Percentiles rank a stretch among this genome's conserved stretches.
phyloP scores from a whole-genome alignment of 2,888 invertebrate genomes.

The Rhogogaster chlorosoma region DNA sequence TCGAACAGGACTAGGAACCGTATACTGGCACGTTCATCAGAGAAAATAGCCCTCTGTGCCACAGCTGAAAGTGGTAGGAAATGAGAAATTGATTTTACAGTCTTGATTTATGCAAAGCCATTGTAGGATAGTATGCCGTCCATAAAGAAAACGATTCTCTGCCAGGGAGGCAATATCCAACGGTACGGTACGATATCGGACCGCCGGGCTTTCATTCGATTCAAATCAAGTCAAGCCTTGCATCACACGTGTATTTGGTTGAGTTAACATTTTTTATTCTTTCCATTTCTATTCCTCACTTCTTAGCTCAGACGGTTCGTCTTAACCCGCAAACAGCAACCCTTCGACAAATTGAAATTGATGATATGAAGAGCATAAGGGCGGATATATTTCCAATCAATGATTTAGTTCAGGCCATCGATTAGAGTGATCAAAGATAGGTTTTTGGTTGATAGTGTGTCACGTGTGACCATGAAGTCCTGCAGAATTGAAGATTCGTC shows the following conservation, averaged over 20 bases:
- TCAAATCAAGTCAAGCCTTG: constrained; percentile 23
- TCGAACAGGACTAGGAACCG: neutral
- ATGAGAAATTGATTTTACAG: constrained; percentile 68
- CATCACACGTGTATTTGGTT: constrained; percentile 15
- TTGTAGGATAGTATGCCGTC: constrained; percentile 58
- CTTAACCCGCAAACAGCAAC: neutral
- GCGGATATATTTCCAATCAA: neutral
- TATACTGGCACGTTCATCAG: constrained; percentile 66
- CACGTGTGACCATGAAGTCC: neutral
- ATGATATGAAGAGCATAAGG: neutral
- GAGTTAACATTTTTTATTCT: neutral
- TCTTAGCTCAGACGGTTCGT: neutral
- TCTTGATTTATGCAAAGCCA: constrained; percentile 66
- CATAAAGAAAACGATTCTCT: constrained; percentile 52
- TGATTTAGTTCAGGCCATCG: neutral
- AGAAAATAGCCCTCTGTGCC: constrained; percentile 61
- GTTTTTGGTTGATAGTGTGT: neutral
- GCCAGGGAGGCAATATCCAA: constrained; percentile 38
- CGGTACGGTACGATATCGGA: constrained; percentile 41
- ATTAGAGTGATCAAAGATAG: neutral
- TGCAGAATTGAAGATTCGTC: neutral
- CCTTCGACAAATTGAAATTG: neutral
- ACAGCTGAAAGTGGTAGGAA: constrained; percentile 55
- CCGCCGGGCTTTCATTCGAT: constrained; percentile 12
- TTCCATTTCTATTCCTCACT: neutral